Percentiles rank a stretch among this genome's conserved stretches.
phyloP scores from a whole-genome alignment of 2,797 vertebrate genomes.

The Knipowitschia caucasica region DNA sequence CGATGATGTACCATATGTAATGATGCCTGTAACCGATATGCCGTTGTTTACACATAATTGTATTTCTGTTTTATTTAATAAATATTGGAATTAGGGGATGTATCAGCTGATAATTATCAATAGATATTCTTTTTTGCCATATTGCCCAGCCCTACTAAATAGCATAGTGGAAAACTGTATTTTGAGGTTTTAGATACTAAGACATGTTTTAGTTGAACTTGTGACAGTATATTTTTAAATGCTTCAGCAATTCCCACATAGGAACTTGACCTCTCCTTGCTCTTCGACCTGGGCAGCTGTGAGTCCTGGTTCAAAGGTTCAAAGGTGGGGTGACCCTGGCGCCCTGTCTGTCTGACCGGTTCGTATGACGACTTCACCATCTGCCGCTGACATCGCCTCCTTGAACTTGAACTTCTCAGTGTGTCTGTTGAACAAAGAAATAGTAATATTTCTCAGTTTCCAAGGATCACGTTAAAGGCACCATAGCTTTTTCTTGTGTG shows the following conservation, averaged over 20 bases:
- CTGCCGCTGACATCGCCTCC: slow-evolving; percentile 61
- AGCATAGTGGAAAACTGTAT: too few species aligned
- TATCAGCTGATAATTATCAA: too few species aligned
- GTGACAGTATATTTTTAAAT: slow-evolving; percentile 35
- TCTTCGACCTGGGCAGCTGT: slow-evolving; percentile 69
- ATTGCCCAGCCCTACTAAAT: too few species aligned
- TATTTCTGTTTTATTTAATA: too few species aligned
- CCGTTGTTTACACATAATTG: too few species aligned
- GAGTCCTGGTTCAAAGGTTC: slow-evolving; percentile 57
- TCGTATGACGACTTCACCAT: slow-evolving; percentile 68
- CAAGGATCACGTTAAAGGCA: not conserved
- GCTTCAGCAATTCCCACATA: slow-evolving; percentile 46
- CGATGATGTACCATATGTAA: too few species aligned
- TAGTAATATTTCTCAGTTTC: not conserved
- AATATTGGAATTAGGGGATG: too few species aligned
- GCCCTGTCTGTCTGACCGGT: slow-evolving; percentile 61
- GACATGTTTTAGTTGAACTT: not conserved
- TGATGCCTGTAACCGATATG: too few species aligned
- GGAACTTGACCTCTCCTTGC: slow-evolving; percentile 41
- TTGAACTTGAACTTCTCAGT: slow-evolving; percentile 73
- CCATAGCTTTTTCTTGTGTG: too few species aligned
- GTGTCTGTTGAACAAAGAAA: slow-evolving; percentile 14
- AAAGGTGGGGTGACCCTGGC: slow-evolving; percentile 52
- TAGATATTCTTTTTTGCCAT: too few species aligned
- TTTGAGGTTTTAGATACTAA: not conserved